phyloP scores from a whole-genome alignment of 2,888 invertebrate species.

The Polydrusus cervinus region DNA sequence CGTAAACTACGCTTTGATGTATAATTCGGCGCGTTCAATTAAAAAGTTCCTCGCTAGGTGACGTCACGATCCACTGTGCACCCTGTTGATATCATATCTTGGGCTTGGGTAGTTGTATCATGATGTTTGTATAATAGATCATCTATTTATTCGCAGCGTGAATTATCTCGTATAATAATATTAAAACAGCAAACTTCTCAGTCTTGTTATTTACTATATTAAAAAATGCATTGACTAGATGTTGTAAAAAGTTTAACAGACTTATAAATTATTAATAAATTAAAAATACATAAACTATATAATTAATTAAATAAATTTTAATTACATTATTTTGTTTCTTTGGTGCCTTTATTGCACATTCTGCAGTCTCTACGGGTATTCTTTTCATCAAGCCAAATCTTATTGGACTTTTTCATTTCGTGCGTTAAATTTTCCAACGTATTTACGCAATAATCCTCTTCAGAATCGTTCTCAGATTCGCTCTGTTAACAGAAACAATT shows the following conservation, averaged over 20 bases:
- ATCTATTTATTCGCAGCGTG: too few relatives aligned
- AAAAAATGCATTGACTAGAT: constrained; percentile 11
- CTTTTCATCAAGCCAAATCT: constrained; percentile 61
- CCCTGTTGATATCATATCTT: too few relatives aligned
- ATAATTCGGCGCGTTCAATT: too few relatives aligned
- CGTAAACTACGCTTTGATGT: too few relatives aligned
- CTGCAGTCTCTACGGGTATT: constrained; percentile 58
- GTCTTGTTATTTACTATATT: constrained; percentile 23
- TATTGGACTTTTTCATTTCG: constrained; percentile 61
- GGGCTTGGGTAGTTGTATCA: too few relatives aligned
- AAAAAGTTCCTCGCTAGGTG: too few relatives aligned
- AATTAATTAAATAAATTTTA: constrained; percentile 23
- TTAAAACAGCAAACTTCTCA: not conserved
- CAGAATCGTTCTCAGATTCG: constrained; percentile 59
- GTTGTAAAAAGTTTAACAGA: constrained; percentile 8
- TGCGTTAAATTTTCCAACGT: constrained; percentile 62
- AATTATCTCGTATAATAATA: too few relatives aligned
- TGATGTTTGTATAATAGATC: too few relatives aligned
- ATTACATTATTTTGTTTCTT: constrained; percentile 39
- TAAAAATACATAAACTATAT: constrained; percentile 28
- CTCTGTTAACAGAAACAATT: constrained; percentile 53
- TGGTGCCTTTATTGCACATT: constrained; percentile 56
- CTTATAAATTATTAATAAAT: constrained; percentile 17
- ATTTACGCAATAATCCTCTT: constrained; percentile 61
- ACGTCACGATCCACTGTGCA: too few relatives aligned